A percentile compares a stretch with the other conserved stretches of the same genome.
These are phyloP conservation scores for Bombus turneri DNA, from an alignment of 1,140 invertebrate species.

Conservation along the genomic window DNA sequence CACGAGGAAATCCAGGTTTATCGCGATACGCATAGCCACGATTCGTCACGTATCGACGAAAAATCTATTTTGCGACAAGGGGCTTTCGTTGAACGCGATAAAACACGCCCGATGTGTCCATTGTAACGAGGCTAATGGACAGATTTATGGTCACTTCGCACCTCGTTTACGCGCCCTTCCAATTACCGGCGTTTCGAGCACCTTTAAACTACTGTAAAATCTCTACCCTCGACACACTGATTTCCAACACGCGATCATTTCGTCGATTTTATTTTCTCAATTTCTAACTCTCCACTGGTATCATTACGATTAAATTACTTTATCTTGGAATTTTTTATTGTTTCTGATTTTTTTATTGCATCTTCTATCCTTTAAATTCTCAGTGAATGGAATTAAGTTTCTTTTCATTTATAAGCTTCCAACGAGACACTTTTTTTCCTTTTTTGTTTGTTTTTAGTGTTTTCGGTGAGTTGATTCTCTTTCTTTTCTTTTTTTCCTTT, in stretches of 20 bases:
- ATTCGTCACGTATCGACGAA: conserved; percentile 64
- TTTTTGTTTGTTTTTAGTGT: too few relatives aligned
- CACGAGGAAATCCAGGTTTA: conserved; percentile 48
- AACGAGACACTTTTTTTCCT: too few relatives aligned
- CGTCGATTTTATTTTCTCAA: not conserved
- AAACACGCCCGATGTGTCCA: conserved; percentile 57
- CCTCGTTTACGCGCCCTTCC: conserved; percentile 45
- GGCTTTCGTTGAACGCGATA: conserved; percentile 53
- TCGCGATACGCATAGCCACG: conserved; percentile 48
- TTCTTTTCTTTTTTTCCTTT: rapidly evolving
- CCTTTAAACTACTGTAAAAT: conserved; percentile 27
- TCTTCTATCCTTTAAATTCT: not conserved
- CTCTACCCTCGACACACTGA: not conserved
- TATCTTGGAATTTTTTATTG: too few relatives aligned
- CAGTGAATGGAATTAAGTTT: too few relatives aligned
- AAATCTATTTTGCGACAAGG: conserved; percentile 52
- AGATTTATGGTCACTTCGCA: conserved; percentile 54
- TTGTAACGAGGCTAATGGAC: conserved; percentile 45
- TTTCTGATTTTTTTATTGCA: not conserved
- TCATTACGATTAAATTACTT: too few relatives aligned
- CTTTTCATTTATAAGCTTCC: too few relatives aligned
- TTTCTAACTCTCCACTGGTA: not conserved
- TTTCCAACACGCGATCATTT: not conserved
- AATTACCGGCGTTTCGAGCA: conserved; percentile 45
- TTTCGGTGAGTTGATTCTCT: not conserved